Conservation (phyloP, 2,797 vertebrate genomes). For the Anguilla anguilla region DNA sequence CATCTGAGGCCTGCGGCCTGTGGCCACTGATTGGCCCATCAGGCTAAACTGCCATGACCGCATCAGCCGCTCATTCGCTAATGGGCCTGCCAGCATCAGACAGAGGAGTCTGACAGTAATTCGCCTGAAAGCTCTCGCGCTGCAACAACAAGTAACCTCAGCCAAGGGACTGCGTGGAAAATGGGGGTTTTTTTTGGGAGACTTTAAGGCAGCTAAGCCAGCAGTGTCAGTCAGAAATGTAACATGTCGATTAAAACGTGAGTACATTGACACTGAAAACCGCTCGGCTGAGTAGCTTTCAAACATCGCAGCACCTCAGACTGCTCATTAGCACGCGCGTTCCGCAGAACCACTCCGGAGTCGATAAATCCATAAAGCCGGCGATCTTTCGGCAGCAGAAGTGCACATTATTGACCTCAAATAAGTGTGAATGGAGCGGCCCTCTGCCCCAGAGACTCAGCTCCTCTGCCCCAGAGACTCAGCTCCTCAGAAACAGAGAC, state of each 20-base stretch:
- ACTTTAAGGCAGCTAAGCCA: conserved; percentile 33
- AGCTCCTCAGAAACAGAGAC: too few relatives aligned
- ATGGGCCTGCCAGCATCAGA: conserved; percentile 25
- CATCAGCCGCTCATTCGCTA: conserved; percentile 24
- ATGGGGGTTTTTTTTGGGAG: conserved; percentile 38
- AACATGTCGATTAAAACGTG: not conserved
- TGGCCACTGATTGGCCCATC: not conserved
- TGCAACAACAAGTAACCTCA: conserved; percentile 26
- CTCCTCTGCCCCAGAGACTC: too few relatives aligned
- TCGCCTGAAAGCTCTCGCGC: conserved; percentile 10
- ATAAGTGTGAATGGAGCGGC: conserved; percentile 50
- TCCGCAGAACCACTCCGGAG: conserved; percentile 57
- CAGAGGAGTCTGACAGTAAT: conserved; percentile 35
- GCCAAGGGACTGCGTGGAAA: conserved; percentile 35
- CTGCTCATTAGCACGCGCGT: conserved; percentile 67
- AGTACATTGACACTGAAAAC: not conserved
- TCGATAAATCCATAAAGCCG: conserved; percentile 66
- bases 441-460: too few relatives aligned
- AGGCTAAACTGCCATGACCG: conserved; percentile 10
- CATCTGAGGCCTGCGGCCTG: not conserved
- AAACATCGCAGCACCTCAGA: conserved; percentile 60
- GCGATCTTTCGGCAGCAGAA: conserved; percentile 58
- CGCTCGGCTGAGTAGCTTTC: conserved; percentile 9
- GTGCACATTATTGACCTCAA: conserved; percentile 68
- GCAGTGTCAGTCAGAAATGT: not conserved